phyloP scores from a whole-genome alignment of 2,888 invertebrate species.

The Congeria kusceri region DNA sequence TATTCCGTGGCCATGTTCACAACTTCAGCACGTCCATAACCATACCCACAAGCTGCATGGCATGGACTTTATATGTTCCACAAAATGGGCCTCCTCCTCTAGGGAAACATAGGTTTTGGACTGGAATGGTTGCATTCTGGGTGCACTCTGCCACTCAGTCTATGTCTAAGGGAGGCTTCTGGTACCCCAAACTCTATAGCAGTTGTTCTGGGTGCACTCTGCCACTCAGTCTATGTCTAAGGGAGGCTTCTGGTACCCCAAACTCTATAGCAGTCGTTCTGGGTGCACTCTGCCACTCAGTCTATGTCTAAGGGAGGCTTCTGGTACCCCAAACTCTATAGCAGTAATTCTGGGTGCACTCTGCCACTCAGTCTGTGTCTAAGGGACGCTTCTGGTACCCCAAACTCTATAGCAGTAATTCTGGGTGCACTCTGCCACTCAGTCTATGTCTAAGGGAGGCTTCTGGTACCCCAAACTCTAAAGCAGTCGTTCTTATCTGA shows the following conservation, averaged over 20 bases:
- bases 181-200: slow-evolving; percentile 39
- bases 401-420: slow-evolving; percentile 31
- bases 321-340: slow-evolving; percentile 32
- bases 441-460: slow-evolving; percentile 30
- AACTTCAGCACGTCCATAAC: slow-evolving; percentile 28
- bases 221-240: slow-evolving; percentile 20
- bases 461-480: slow-evolving; percentile 36
- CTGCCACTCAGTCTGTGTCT: slow-evolving; percentile 14
- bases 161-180: slow-evolving; percentile 30
- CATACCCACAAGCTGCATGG: slow-evolving; percentile 38
- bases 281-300: slow-evolving; percentile 14
- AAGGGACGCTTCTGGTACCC: slow-evolving; percentile 38
- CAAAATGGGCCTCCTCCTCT: slow-evolving; percentile 18
- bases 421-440: slow-evolving; percentile 10
- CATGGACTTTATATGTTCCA: slow-evolving; percentile 24
- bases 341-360: slow-evolving; percentile 39
- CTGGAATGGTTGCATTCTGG: slow-evolving; percentile 12
- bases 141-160: slow-evolving; percentile 12
- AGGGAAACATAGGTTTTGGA: slow-evolving; percentile 14
- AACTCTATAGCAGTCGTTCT: slow-evolving; percentile 30
- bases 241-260: slow-evolving; percentile 39
- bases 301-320: slow-evolving; percentile 32
- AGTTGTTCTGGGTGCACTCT: slow-evolving; percentile 28
- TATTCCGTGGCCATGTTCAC: slow-evolving; percentile 16
- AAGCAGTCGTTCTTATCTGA: slow-evolving; percentile 31